Conservation (phyloP, 2,888 invertebrate genomes). For the Drosophila rellima region DNA sequence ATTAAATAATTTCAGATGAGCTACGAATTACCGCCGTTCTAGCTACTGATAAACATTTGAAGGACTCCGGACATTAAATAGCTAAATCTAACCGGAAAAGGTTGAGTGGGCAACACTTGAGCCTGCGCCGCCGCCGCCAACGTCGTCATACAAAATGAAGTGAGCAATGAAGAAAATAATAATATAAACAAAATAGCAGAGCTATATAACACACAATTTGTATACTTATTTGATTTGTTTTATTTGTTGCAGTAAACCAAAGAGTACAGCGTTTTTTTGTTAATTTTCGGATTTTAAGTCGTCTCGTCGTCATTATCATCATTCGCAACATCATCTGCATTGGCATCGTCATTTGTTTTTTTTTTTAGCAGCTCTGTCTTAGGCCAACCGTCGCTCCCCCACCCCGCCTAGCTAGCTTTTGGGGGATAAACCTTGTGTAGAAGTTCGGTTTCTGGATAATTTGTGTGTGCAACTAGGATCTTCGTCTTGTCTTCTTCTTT, state of each 20-base stretch:
- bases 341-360: constrained; percentile 34
- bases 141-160: constrained; percentile 73
- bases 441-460: constrained; percentile 30
- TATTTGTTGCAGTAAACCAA: constrained; percentile 59
- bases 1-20: constrained; percentile 21
- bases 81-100: constrained; percentile 56
- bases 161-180: constrained; percentile 48
- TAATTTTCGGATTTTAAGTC: constrained; percentile 69
- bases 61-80: constrained; percentile 45
- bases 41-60: constrained; percentile 22
- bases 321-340: constrained; percentile 43
- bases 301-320: constrained; percentile 46
- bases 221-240: constrained; percentile 14
- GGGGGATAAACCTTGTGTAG: constrained; percentile 22
- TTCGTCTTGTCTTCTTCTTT: constrained; percentile 14
- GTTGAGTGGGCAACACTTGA: constrained; percentile 64
- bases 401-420: constrained; percentile 27
- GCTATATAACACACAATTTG: neutral
- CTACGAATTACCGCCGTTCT: constrained; percentile 25
- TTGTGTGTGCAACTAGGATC: constrained; percentile 19
- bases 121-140: constrained; percentile 63
- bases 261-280: constrained; percentile 68
- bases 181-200: constrained; percentile 12
- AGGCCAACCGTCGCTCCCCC: constrained; percentile 27
- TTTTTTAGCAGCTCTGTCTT: constrained; percentile 38